These are phyloP conservation scores for Dicrostonyx torquatus DNA, from an alignment of 2,797 vertebrate genomes.

Conservation along the genomic window DNA sequence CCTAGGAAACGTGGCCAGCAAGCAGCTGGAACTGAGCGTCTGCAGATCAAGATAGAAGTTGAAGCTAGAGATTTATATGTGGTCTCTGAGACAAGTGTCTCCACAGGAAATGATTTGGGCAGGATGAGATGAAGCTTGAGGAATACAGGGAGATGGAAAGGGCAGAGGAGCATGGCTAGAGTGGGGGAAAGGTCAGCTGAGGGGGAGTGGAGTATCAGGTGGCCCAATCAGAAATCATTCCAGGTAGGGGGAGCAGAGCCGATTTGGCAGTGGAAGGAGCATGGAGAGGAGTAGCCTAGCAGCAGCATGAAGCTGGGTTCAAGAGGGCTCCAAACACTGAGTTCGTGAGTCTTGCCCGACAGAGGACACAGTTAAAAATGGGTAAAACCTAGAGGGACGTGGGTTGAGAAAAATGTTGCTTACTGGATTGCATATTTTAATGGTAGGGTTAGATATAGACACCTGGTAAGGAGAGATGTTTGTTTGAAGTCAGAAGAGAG, in stretches of 20 bases:
- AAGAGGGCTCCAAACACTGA: neutral
- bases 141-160: neutral
- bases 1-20: neutral
- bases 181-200: neutral
- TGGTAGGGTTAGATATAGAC: neutral
- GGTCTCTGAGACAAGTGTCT: neutral
- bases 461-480: neutral
- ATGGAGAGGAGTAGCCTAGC: fast-evolving
- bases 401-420: neutral
- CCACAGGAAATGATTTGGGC: neutral
- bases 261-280: fast-evolving
- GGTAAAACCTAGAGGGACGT: neutral
- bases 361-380: neutral
- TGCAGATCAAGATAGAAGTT: neutral
- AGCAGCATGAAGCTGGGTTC: neutral
- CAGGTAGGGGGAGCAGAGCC: neutral
- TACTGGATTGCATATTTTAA: neutral
- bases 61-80: neutral
- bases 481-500: neutral
- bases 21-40: neutral
- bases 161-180: fast-evolving
- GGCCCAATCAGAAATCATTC: neutral
- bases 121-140: neutral
- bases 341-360: neutral
- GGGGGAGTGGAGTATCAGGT: neutral